Percentiles rank a stretch among this genome's conserved stretches.
Conservation (phyloP, 2,797 vertebrate genomes). For the Alauda arvensis region DNA sequence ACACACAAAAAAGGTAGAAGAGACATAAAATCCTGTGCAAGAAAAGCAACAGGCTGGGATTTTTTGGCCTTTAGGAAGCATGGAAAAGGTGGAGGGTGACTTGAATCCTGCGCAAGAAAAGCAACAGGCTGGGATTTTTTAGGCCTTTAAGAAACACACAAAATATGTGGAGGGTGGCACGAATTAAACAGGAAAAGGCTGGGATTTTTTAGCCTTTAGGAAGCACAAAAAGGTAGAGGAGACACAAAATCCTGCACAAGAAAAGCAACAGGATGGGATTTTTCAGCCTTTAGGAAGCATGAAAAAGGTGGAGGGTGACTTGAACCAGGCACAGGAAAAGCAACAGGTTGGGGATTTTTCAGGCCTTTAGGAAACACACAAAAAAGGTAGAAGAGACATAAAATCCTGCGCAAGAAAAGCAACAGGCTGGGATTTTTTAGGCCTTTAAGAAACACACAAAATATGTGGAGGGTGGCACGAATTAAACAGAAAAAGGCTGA, state of each 20-base stretch:
- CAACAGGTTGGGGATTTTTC: not conserved
- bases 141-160: accelerated
- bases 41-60: not conserved
- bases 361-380: accelerated
- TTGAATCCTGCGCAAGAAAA: accelerated
- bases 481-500: not conserved
- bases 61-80: accelerated
- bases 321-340: not conserved
- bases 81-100: not conserved
- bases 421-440: accelerated
- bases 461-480: accelerated
- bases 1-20: not conserved
- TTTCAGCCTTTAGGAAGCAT: accelerated
- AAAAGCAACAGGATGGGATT: not conserved
- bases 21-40: accelerated
- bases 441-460: not conserved
- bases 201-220: too few species aligned
- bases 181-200: not conserved
- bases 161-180: too few species aligned
- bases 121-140: not conserved
- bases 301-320: too few species aligned
- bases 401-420: not conserved
- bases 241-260: accelerated
- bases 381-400: accelerated
- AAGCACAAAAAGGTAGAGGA: not conserved